Conservation (phyloP, 2,888 invertebrate genomes). For the Drepanosiphum platanoidis region DNA sequence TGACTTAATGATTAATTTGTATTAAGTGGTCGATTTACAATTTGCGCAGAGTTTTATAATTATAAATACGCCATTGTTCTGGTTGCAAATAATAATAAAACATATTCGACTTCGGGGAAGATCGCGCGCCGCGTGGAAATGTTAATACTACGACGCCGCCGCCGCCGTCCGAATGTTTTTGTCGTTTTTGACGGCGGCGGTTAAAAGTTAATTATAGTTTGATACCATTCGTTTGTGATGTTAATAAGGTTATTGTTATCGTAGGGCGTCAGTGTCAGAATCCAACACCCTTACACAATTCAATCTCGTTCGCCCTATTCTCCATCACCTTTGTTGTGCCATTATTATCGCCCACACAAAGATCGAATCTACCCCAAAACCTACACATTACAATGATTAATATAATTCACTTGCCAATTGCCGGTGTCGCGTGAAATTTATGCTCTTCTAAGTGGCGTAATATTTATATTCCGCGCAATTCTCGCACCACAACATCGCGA, state of each 20-base stretch:
- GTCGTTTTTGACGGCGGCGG: slow-evolving; percentile 59
- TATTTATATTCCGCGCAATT: slow-evolving; percentile 24
- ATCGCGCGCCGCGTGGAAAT: slow-evolving; percentile 42
- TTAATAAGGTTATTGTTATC: slow-evolving; percentile 60
- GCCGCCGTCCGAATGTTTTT: slow-evolving; percentile 51
- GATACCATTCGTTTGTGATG: slow-evolving; percentile 58
- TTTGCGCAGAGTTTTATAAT: background rate
- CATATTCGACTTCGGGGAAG: slow-evolving; percentile 34
- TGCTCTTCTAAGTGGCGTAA: slow-evolving; percentile 22
- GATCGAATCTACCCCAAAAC: slow-evolving; percentile 50
- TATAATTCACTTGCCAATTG: slow-evolving; percentile 34
- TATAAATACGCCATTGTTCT: background rate
- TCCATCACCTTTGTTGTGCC: slow-evolving; percentile 44
- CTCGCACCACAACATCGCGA: too few relatives aligned
- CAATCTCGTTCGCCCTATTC: slow-evolving; percentile 25
- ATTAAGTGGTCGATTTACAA: background rate
- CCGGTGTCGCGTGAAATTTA: background rate
- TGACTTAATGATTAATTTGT: background rate
- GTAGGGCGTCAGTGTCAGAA: slow-evolving; percentile 56
- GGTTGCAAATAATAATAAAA: slow-evolving; percentile 13
- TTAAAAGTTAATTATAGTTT: slow-evolving; percentile 61
- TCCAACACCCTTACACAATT: slow-evolving; percentile 45
- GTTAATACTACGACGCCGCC: slow-evolving; percentile 40
- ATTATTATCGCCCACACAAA: slow-evolving; percentile 51
- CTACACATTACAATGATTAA: slow-evolving; percentile 45